A percentile compares a stretch with the other conserved stretches of the same genome.
Evolutionary conservation across 1,140 invertebrate genomes (phyloP).

Genomic region (Schlechtendalia chinensis): DNA sequence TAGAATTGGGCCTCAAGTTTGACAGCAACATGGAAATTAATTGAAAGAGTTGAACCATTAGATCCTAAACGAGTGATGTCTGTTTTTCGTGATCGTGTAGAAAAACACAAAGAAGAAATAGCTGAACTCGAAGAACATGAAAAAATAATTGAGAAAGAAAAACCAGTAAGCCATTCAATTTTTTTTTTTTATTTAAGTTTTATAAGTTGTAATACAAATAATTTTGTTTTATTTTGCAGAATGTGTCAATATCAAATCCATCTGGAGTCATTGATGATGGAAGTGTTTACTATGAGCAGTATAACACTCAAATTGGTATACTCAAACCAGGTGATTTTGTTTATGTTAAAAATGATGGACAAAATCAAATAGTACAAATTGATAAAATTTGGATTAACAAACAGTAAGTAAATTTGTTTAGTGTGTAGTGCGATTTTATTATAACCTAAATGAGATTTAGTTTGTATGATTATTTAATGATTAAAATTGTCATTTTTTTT

Average conservation of each 20-base stretch:
- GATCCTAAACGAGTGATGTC: constrained; percentile 86
- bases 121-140: constrained; percentile 80
- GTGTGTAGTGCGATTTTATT: not conserved
- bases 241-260: constrained; percentile 37
- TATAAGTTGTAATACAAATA: not conserved
- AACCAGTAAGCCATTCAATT: constrained; percentile 58
- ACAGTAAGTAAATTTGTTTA: constrained; percentile 60
- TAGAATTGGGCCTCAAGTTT: constrained; percentile 71
- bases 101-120: constrained; percentile 87
- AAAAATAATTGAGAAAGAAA: constrained; percentile 74
- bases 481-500: no score
- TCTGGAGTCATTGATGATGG: constrained; percentile 62
- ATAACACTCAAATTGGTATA: constrained; percentile 77
- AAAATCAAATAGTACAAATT: constrained; percentile 82
- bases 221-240: constrained; percentile 46
- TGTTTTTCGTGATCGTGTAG: constrained; percentile 86
- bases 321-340: constrained; percentile 92
- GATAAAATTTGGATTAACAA: constrained; percentile 90
- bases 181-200: not conserved
- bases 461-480: not conserved
- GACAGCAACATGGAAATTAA: constrained; percentile 65
- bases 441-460: not conserved
- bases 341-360: constrained; percentile 73
- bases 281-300: constrained; percentile 88
- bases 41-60: constrained; percentile 70